Evolutionary conservation across 2,113 vertebrate genomes (phyloP), one percentile per base, ranked within the genome.

Genomic region (Hystrix cristata): DNA sequence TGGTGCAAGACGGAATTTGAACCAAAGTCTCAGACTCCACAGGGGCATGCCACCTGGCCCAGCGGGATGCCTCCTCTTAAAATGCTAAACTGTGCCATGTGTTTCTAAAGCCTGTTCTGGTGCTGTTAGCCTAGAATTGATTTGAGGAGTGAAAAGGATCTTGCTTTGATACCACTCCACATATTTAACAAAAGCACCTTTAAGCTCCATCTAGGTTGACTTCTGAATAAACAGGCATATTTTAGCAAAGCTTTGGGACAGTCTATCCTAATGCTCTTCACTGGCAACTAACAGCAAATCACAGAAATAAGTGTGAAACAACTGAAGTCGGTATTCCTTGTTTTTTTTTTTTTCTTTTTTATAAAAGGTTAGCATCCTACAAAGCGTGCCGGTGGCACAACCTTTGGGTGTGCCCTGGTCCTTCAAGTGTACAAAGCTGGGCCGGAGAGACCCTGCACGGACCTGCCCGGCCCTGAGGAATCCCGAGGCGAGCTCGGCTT

Each of bases 401-500:
- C 11, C 46, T 29, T 16, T 19, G 1, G 16, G 46, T 11, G 31
- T 2, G 7, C 5, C 0, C 2, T 34, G 19, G 3, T 60, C 21
- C 31, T 21, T 34, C 7, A 10, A 25, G 69, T 13, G 5, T 3
- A 19, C 19, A 74, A 5, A 53, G 16, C 53, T 51, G 3, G 46
- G 83, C 3, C n/a, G 21, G 69, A n/a, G 59, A 25, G 12, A 6
- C 27, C 9, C 48, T 1, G 86, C 69, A 38, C 38, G 38, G 38
- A 2, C 38, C 38, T 38, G 38, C 38, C 38, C 38, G 38, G 38
- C 38, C 38, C 38, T 92, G 76, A 65, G 86, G 94, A 91, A 91
- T 64, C 65, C 92, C 71, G 71, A 88, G 43, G 31, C 79, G 89
- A 95, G 69, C 72, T 55, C 95, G 89, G 92, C 96, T 78, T 87